These are phyloP conservation scores for Thaumatotibia leucotreta DNA, from an alignment of 1,140 invertebrate genomes.

Conservation along the genomic window DNA sequence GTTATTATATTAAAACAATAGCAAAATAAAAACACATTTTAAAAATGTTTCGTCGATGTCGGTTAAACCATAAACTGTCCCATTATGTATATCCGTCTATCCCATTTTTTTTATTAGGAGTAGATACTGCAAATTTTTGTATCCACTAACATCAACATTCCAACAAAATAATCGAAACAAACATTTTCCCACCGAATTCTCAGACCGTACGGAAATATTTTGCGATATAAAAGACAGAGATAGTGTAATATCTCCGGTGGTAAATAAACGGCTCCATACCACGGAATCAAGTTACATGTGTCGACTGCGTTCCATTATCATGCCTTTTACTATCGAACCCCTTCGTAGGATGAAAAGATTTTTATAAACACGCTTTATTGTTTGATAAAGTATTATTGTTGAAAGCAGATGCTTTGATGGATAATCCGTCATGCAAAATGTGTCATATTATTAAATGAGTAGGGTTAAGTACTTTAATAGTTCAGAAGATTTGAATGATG, in stretches of 20 bases:
- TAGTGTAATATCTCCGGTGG: slow-evolving; percentile 37
- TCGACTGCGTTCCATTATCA: slow-evolving; percentile 29
- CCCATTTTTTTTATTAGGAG: too few relatives aligned
- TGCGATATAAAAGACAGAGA: slow-evolving; percentile 37
- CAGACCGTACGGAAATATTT: slow-evolving; percentile 17
- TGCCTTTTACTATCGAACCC: slow-evolving; percentile 8
- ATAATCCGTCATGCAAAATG: slow-evolving; percentile 12
- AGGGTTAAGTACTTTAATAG: not conserved
- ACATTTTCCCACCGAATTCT: not conserved
- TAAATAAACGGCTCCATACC: slow-evolving; percentile 43
- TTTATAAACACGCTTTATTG: slow-evolving; percentile 10
- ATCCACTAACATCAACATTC: not conserved
- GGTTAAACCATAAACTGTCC: too few relatives aligned
- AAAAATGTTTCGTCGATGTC: too few relatives aligned
- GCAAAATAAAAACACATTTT: too few relatives aligned
- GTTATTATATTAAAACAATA: too few relatives aligned
- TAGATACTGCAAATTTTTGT: not conserved
- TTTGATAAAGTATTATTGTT: slow-evolving; percentile 3
- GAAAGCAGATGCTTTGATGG: slow-evolving; percentile 1
- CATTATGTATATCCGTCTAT: too few relatives aligned
- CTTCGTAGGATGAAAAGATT: not conserved
- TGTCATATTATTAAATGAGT: not conserved
- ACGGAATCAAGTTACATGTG: slow-evolving; percentile 48
- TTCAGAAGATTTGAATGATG: not conserved
- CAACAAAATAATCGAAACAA: not conserved